Conservation (phyloP, 1,140 invertebrate genomes). For the Agraylea sexmaculata region DNA sequence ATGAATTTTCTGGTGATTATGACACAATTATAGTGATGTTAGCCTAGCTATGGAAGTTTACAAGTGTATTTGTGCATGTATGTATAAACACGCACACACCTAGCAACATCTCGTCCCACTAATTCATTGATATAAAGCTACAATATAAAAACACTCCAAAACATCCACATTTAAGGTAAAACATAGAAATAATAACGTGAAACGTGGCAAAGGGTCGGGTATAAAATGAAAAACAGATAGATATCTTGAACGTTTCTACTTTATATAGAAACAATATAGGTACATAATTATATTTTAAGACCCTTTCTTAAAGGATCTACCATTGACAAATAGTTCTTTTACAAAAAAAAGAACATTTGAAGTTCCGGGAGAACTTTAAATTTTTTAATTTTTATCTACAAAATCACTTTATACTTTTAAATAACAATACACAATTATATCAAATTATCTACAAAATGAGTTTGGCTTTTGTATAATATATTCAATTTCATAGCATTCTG, state of each 20-base stretch:
- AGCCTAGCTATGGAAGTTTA: too few species aligned
- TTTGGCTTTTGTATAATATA: slow-evolving; percentile 20
- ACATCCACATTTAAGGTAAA: too few species aligned
- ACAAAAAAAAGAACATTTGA: slow-evolving; percentile 22
- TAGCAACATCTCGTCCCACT: too few species aligned
- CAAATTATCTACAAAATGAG: slow-evolving; percentile 23
- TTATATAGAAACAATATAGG: slow-evolving; percentile 24
- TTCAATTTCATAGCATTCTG: slow-evolving; percentile 14
- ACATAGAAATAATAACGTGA: too few species aligned
- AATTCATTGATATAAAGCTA: too few species aligned
- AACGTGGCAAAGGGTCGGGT: background rate
- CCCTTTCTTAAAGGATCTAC: slow-evolving; percentile 22
- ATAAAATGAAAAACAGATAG: background rate
- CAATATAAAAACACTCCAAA: too few species aligned
- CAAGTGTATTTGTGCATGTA: too few species aligned
- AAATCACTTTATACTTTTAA: slow-evolving; percentile 22
- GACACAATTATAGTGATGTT: too few species aligned
- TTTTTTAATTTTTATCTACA: slow-evolving; percentile 23
- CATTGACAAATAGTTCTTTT: slow-evolving; percentile 22
- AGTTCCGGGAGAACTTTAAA: slow-evolving; percentile 15
- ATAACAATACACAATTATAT: slow-evolving; percentile 24
- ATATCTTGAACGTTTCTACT: slow-evolving; percentile 22
- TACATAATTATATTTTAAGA: slow-evolving; percentile 23
- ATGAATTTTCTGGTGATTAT: too few species aligned
- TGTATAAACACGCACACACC: too few species aligned